A percentile compares a stretch with the other conserved stretches of the same genome.
Evolutionary conservation across 2,113 vertebrate genomes (phyloP).

Genomic region (Dolichallabes microphthalmus): DNA sequence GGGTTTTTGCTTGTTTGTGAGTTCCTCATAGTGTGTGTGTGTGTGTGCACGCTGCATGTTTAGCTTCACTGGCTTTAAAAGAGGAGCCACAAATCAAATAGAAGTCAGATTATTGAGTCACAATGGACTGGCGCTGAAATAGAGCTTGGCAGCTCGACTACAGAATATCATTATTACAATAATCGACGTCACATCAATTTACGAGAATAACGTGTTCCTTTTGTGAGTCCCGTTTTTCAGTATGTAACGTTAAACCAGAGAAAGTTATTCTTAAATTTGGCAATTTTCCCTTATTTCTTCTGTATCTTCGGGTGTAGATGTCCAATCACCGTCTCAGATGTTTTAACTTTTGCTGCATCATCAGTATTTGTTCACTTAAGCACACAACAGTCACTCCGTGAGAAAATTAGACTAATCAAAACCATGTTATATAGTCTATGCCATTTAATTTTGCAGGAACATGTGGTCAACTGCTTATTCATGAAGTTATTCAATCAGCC

Average conservation of each 20-base stretch:
- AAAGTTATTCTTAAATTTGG: neutral
- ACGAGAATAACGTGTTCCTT: neutral
- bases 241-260: neutral
- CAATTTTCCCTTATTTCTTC: too few species aligned
- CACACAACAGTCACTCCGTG: too few species aligned
- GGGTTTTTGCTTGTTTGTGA: neutral
- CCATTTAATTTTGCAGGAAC: too few species aligned
- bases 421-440: too few species aligned
- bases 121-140: neutral
- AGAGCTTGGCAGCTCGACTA: neutral
- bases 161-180: neutral
- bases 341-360: neutral
- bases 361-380: too few species aligned
- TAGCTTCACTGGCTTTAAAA: neutral
- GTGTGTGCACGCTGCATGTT: neutral
- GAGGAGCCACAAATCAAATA: constrained; percentile 4
- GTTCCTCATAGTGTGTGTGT: neutral
- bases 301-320: too few species aligned
- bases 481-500: too few species aligned
- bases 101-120: neutral
- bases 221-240: neutral
- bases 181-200: neutral
- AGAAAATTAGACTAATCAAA: too few species aligned
- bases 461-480: too few species aligned
- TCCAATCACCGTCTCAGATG: too few species aligned